A percentile compares a stretch with the other conserved stretches of the same genome.
Evolutionary conservation across 1,140 invertebrate genomes (phyloP).

Genomic region (Elysia chlorotica): DNA sequence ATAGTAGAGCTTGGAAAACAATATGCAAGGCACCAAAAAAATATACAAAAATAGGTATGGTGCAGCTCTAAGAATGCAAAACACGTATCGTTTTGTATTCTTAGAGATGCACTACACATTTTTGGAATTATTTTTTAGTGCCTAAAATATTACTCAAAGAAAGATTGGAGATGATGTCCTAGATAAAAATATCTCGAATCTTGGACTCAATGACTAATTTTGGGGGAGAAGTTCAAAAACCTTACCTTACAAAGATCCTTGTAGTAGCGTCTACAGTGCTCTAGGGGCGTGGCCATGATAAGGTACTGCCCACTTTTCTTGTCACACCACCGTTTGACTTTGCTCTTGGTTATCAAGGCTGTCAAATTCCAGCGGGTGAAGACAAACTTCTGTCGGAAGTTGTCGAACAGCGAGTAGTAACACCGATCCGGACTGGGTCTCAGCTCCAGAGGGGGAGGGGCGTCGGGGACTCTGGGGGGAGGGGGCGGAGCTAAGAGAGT

Average conservation of each 20-base stretch:
- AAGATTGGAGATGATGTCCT: too few species aligned
- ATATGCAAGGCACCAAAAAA: too few species aligned
- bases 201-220: too few species aligned
- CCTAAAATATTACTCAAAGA: too few species aligned
- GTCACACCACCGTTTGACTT: constrained; percentile 29
- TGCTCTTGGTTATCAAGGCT: constrained; percentile 26
- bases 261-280: background rate
- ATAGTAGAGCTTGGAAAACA: too few species aligned
- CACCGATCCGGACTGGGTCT: constrained; percentile 7
- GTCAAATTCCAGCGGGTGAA: constrained; percentile 23
- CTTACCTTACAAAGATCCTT: background rate
- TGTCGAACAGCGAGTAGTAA: constrained; percentile 29
- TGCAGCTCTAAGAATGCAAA: too few species aligned
- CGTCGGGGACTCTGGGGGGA: background rate
- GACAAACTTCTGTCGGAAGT: constrained; percentile 28
- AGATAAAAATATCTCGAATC: too few species aligned
- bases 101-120: too few species aligned
- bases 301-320: background rate
- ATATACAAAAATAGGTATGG: too few species aligned
- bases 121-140: too few species aligned
- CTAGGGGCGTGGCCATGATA: background rate
- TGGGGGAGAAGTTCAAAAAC: too few species aligned
- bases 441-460: background rate
- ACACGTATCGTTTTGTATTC: too few species aligned
- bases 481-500: background rate